Evolutionary conservation across 2,797 vertebrate species (phyloP).

Genomic region (Pseudochromis fuscus): DNA sequence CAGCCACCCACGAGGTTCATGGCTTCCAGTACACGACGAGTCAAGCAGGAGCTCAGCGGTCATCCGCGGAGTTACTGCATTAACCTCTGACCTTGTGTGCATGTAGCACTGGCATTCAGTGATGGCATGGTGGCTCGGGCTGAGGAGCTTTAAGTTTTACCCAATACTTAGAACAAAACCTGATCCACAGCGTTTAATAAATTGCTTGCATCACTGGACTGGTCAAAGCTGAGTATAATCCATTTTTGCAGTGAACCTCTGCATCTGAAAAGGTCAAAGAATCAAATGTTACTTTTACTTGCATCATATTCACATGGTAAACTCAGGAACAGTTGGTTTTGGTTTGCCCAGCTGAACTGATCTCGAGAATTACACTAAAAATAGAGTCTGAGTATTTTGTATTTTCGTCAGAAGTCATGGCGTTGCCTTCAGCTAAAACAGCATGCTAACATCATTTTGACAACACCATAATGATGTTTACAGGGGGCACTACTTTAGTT

Average conservation of each 20-base stretch:
- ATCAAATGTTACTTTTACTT: not conserved
- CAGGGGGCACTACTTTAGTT: not conserved
- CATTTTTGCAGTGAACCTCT: not conserved
- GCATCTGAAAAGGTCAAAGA: not conserved
- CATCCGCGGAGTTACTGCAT: constrained; percentile 35
- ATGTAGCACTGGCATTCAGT: constrained; percentile 2
- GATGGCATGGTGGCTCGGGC: constrained; percentile 2
- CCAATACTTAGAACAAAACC: not conserved
- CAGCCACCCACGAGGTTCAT: constrained; percentile 31
- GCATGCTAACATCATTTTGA: not conserved
- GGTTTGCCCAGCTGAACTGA: too few relatives aligned
- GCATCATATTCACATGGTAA: not conserved
- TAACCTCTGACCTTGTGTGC: constrained; percentile 53
- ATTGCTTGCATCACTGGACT: not conserved
- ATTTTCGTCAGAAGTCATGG: not conserved
- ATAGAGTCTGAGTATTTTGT: not conserved
- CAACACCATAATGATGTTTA: not conserved
- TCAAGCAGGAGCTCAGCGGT: not conserved
- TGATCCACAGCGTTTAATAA: not conserved
- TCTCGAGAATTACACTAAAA: too few relatives aligned
- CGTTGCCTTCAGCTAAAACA: not conserved
- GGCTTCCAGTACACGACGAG: constrained; percentile 13
- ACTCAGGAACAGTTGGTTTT: not conserved
- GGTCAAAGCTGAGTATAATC: not conserved
- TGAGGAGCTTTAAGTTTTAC: constrained; percentile 6